A percentile compares a stretch with the other conserved stretches of the same genome.
Evolutionary conservation across 2,797 vertebrate species (phyloP).

Genomic region (Xenops minutus): DNA sequence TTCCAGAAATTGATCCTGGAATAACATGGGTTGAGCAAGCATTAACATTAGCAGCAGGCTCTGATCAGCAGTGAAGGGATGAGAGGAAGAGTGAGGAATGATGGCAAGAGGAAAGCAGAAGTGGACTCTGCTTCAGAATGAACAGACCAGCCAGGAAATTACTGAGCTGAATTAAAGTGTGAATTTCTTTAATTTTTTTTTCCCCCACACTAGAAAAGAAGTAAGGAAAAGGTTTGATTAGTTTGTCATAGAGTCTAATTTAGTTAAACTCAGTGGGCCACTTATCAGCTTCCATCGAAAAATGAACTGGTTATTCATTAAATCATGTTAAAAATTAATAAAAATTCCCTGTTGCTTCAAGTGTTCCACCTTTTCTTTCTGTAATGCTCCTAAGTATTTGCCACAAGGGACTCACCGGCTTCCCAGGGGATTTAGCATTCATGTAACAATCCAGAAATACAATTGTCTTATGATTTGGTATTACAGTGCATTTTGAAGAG

Average conservation of each 20-base stretch:
- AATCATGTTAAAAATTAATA: not conserved
- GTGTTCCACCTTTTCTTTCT: not conserved
- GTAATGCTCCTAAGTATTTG: not conserved
- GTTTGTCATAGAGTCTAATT: not conserved
- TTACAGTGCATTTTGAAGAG: not conserved
- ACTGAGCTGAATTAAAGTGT: not conserved
- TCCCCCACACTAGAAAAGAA: not conserved
- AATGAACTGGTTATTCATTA: not conserved
- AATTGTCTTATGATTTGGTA: not conserved
- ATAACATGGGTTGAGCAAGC: rapidly evolving
- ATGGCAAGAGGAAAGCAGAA: not conserved
- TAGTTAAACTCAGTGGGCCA: not conserved
- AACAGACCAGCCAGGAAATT: not conserved
- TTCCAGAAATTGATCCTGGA: not conserved
- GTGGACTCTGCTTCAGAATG: not conserved
- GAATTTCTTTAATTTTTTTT: not conserved
- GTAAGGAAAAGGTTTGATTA: not conserved
- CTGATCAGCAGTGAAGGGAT: not conserved
- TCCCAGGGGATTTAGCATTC: not conserved
- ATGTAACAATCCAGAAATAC: not conserved
- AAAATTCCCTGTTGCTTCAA: not conserved
- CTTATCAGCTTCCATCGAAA: not conserved
- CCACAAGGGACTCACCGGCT: not conserved
- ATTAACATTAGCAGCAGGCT: not conserved
- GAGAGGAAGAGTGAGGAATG: not conserved